Evolutionary conservation across 2,113 vertebrate species (phyloP), one percentile per base, ranked within the genome.

Genomic region (Hymenochirus boettgeri): DNA sequence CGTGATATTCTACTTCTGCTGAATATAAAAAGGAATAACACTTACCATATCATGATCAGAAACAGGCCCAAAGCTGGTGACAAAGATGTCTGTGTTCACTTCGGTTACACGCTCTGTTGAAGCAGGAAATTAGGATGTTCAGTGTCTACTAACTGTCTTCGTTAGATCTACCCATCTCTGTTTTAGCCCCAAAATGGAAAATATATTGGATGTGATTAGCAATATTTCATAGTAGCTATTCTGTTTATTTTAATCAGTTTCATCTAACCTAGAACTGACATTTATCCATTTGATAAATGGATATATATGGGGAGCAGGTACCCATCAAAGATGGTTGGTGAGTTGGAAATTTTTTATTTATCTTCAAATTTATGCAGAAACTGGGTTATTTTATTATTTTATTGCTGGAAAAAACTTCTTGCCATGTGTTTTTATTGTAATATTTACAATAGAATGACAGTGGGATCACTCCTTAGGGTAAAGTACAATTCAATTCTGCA

Each of bases 81-180:
- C 96, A 50, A 98, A 99, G 88, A 99, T 98, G 86, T 99, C 95
- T 72, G 96, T 99, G 90, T 97, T 98, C 85, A 99, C 96, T 88
- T 96, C 95, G n/a, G 96, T 99, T 90, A 99, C 93, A 80, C 95
- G 95, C 92, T 99, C 96, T 99, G 91, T 85, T 91, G 92, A 88
- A 93, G 88, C 88, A 94, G 82, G 83, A 96, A 92, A 96, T 92
- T 85, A 84, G 76, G 81, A 90, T 75, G 88, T 85, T 95, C 82
- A 94, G 83, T 87, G 77, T 80, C 81, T 86, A 85, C 89, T 84
- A 85, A 82, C 70, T 77, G 66, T 72, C 71, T 74, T 86, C 82
- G 83, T 88, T 91, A 87, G 77, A 73, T 69, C 73, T 80, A 83
- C 82, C 82, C 79, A 81, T 75, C 74, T 84, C 70, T 72, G 25